These are phyloP conservation scores for Sylvia borin DNA, from an alignment of 2,797 vertebrate species.

Conservation along the genomic window DNA sequence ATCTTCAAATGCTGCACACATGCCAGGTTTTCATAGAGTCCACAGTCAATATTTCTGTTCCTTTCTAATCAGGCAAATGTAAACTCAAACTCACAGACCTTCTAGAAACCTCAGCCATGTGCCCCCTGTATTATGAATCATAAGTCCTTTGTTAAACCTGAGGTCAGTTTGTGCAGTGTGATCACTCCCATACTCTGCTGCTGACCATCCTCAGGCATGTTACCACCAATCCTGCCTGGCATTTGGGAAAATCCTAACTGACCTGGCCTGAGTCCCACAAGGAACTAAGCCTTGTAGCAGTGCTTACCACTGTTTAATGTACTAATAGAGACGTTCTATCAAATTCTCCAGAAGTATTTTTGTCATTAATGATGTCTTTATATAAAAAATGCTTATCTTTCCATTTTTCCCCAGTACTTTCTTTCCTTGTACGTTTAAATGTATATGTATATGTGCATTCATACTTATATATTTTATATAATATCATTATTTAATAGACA, in stretches of 20 bases:
- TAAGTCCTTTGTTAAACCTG: background rate
- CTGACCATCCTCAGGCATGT: background rate
- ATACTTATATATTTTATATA: background rate
- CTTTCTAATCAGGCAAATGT: background rate
- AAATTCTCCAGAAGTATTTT: background rate
- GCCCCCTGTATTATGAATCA: no score
- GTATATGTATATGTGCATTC: background rate
- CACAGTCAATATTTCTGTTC: background rate
- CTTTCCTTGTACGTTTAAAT: background rate
- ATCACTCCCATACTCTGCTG: background rate
- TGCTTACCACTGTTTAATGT: background rate
- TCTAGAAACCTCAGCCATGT: background rate
- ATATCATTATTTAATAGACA: background rate
- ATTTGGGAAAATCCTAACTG: background rate
- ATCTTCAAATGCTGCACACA: accelerated
- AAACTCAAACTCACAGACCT: background rate
- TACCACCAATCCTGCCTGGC: background rate
- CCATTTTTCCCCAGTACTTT: background rate
- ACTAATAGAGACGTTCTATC: background rate
- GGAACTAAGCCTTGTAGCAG: background rate
- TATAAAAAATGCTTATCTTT: background rate
- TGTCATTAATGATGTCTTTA: background rate
- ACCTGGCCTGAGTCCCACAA: background rate
- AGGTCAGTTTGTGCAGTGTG: background rate
- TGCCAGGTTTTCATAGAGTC: background rate